These are phyloP conservation scores for Epinotia demarniana DNA, from an alignment of 2,888 invertebrate genomes.

Conservation along the genomic window DNA sequence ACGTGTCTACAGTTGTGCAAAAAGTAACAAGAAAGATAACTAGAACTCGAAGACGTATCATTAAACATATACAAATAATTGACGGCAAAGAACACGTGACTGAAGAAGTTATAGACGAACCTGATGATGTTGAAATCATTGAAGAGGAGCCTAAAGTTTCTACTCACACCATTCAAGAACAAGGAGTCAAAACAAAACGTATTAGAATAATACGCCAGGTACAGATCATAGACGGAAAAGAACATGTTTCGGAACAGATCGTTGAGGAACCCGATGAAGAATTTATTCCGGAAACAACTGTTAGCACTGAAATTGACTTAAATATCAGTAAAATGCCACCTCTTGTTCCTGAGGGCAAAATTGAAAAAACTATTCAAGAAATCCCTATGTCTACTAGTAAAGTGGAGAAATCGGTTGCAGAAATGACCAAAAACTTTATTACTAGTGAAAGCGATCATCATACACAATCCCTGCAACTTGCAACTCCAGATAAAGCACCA, in stretches of 20 bases:
- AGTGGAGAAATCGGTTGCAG: constrained; percentile 27
- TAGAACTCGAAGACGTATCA: constrained; percentile 88
- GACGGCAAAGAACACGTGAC: constrained; percentile 93
- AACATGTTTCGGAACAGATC: constrained; percentile 51
- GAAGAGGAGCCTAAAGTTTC: constrained; percentile 83
- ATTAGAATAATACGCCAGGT: constrained; percentile 63
- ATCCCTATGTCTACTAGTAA: not conserved
- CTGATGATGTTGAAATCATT: constrained; percentile 90
- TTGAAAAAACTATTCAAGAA: constrained; percentile 10
- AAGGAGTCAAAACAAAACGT: constrained; percentile 67
- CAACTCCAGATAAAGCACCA: constrained; percentile 29
- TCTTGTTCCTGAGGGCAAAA: constrained; percentile 38
- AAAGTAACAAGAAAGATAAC: constrained; percentile 91
- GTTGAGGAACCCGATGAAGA: constrained; percentile 68
- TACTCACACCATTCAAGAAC: constrained; percentile 62
- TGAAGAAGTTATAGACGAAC: constrained; percentile 94
- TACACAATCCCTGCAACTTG: constrained; percentile 27
- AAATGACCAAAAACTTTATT: constrained; percentile 45
- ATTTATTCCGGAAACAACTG: constrained; percentile 62
- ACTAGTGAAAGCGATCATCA: constrained; percentile 47
- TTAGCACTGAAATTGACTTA: constrained; percentile 64
- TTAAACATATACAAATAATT: constrained; percentile 90
- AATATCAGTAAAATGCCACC: constrained; percentile 53
- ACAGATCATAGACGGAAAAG: constrained; percentile 52
- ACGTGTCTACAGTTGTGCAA: constrained; percentile 88